phyloP scores from a whole-genome alignment of 2,888 invertebrate genomes.

The Ceriagrion tenellum region DNA sequence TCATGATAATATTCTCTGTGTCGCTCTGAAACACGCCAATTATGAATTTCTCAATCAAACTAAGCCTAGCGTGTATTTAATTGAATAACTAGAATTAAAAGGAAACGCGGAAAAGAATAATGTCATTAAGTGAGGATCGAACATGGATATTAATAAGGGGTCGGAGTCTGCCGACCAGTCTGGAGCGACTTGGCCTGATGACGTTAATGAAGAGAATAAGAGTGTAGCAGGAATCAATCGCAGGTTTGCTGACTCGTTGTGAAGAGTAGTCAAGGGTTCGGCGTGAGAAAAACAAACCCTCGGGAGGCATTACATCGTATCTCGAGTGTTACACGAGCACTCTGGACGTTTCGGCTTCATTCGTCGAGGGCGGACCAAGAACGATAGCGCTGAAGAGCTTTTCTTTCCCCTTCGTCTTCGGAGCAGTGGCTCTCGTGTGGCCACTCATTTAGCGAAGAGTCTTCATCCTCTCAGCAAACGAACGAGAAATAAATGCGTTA shows the following conservation, averaged over 20 bases:
- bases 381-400: not conserved
- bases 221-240: not conserved
- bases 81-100: no score
- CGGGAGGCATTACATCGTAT: not conserved
- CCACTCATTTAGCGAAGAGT: not conserved
- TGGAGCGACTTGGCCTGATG: not conserved
- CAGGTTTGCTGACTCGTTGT: not conserved
- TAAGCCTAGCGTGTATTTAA: no score
- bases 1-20: no score
- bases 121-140: not conserved
- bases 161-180: not conserved
- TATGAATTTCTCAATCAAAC: no score
- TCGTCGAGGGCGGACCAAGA: not conserved
- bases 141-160: not conserved
- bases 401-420: not conserved
- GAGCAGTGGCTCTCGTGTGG: not conserved
- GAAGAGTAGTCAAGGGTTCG: not conserved
- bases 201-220: not conserved
- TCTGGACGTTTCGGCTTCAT: not conserved
- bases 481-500: no score
- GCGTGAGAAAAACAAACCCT: not conserved
- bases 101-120: no score
- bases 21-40: no score
- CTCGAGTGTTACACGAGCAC: not conserved
- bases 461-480: not conserved